phyloP scores from a whole-genome alignment of 2,888 invertebrate species.

The Strigamia crassipes region DNA sequence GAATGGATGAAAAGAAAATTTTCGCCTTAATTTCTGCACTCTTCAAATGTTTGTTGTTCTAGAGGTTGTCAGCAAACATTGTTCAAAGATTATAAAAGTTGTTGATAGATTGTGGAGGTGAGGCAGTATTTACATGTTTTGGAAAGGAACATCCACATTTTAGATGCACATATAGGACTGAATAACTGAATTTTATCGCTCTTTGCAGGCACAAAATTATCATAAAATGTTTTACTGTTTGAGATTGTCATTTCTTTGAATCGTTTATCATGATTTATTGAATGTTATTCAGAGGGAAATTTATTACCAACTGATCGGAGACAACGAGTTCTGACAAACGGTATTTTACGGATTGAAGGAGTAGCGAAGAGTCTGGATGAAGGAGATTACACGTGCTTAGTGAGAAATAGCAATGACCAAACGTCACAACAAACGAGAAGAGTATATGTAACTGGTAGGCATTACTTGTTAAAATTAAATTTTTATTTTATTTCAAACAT shows the following conservation, averaged over 20 bases:
- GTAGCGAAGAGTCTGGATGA: constrained; percentile 91
- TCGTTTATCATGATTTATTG: constrained; percentile 1
- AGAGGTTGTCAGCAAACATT: not conserved
- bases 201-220: not conserved
- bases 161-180: too few relatives aligned
- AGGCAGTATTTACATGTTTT: constrained; percentile 7
- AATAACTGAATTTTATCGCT: not conserved
- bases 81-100: not conserved
- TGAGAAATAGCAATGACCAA: constrained; percentile 89
- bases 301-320: constrained; percentile 91
- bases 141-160: too few relatives aligned
- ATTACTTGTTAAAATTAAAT: not conserved
- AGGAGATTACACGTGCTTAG: constrained; percentile 92
- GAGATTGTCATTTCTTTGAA: not conserved
- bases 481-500: too few relatives aligned
- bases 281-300: constrained; percentile 67
- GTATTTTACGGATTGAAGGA: constrained; percentile 90
- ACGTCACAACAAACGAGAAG: constrained; percentile 84
- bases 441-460: constrained; percentile 93
- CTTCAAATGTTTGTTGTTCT: not conserved
- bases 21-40: not conserved
- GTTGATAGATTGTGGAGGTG: not conserved
- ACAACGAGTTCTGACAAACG: constrained; percentile 91
- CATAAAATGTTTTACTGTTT: not conserved
- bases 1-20: not conserved